phyloP scores from a whole-genome alignment of 2,888 invertebrate species.

The Dromius quadrimaculatus region DNA sequence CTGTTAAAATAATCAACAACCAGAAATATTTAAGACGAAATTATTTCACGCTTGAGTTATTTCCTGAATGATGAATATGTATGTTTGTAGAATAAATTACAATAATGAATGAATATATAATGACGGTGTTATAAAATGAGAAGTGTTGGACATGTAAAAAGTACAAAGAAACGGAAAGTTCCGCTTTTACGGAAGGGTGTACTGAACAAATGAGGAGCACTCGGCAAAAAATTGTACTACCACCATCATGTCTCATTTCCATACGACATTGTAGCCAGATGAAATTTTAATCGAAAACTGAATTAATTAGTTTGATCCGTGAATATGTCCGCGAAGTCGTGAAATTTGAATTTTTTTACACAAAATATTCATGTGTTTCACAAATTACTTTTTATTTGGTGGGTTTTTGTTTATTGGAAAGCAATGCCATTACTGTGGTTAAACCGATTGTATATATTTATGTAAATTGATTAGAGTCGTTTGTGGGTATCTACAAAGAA shows the following conservation, averaged over 20 bases:
- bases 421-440: constrained; percentile 4
- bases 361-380: constrained; percentile 39
- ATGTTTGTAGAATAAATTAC: constrained; percentile 31
- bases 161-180: neutral
- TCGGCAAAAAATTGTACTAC: constrained; percentile 1
- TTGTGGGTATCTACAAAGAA: constrained; percentile 30
- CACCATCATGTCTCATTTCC: constrained; percentile 37
- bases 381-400: constrained; percentile 40
- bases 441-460: constrained; percentile 47
- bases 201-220: neutral
- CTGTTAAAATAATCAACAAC: constrained; percentile 10
- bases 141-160: constrained; percentile 8
- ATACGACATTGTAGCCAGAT: constrained; percentile 46
- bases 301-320: constrained; percentile 48
- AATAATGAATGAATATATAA: constrained; percentile 24
- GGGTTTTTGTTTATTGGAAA: constrained; percentile 27
- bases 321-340: constrained; percentile 35
- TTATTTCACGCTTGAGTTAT: constrained; percentile 24
- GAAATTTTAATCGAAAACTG: constrained; percentile 45
- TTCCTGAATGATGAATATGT: constrained; percentile 31
- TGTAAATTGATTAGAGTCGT: constrained; percentile 42
- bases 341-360: constrained; percentile 42
- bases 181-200: neutral
- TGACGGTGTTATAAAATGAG: neutral
- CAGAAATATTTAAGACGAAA: constrained; percentile 28